Percentiles rank a stretch among this genome's conserved stretches.
These are phyloP conservation scores for Uropsilus gracilis DNA, from an alignment of 2,113 vertebrate species.

Conservation along the genomic window DNA sequence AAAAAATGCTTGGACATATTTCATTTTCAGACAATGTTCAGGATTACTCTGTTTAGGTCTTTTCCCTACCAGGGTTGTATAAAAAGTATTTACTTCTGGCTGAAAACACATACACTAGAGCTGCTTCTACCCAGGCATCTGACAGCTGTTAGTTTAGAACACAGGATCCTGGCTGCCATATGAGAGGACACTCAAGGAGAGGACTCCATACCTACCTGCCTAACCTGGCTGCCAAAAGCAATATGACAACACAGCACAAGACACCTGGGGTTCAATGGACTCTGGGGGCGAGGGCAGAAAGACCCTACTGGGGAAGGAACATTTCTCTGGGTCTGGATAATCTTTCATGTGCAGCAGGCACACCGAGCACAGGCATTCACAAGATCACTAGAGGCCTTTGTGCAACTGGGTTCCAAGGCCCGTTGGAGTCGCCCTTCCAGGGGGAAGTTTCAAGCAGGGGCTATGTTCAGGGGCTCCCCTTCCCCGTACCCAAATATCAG, in stretches of 20 bases:
- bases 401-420: not conserved
- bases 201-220: not conserved
- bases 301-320: not conserved
- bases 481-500: not conserved
- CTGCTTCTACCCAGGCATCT: not conserved
- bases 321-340: not conserved
- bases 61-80: not conserved
- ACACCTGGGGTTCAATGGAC: not conserved
- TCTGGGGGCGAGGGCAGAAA: too few relatives aligned
- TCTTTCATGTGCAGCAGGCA: not conserved
- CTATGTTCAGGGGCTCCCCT: not conserved
- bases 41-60: not conserved
- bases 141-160: not conserved
- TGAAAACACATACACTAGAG: not conserved
- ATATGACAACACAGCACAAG: too few relatives aligned
- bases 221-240: not conserved
- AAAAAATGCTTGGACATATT: not conserved
- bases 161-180: not conserved
- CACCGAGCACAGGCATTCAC: not conserved
- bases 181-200: not conserved
- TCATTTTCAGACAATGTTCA: not conserved
- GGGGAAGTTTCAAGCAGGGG: not conserved
- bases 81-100: not conserved
- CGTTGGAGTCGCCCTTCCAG: not conserved
- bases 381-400: rapidly evolving